Evolutionary conservation across 1,140 invertebrate genomes (phyloP).

Genomic region (Acromyrmex heyeri): DNA sequence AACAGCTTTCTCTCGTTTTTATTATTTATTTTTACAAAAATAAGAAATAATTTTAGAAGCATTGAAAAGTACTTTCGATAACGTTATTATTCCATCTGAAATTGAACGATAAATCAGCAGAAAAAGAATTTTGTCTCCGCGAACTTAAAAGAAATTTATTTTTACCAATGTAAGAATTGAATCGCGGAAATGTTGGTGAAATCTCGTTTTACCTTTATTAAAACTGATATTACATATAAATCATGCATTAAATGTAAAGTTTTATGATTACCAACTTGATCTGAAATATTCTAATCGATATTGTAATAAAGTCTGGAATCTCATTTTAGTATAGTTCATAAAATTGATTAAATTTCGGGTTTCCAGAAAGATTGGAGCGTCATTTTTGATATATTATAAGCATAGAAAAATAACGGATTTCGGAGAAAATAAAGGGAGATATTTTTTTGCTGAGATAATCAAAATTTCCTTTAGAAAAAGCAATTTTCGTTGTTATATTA

Average conservation of each 20-base stretch:
- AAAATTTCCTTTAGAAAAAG: neutral
- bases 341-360: conserved; percentile 56
- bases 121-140: conserved; percentile 32
- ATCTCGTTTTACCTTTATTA: conserved; percentile 51
- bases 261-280: conserved; percentile 46
- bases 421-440: neutral
- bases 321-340: conserved; percentile 51
- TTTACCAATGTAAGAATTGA: conserved; percentile 11
- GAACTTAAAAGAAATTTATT: conserved; percentile 49
- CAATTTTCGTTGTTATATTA: neutral
- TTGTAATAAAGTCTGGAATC: conserved; percentile 42
- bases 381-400: conserved; percentile 33
- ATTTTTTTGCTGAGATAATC: neutral
- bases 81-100: conserved; percentile 22
- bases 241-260: conserved; percentile 46
- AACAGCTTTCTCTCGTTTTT: neutral
- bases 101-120: conserved; percentile 40
- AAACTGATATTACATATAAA: conserved; percentile 41
- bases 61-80: conserved; percentile 15
- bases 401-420: conserved; percentile 33
- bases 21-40: conserved; percentile 1
- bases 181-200: conserved; percentile 29
- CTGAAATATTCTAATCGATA: conserved; percentile 42
- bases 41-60: conserved; percentile 8
- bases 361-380: conserved; percentile 5